Conservation (phyloP, 2,797 vertebrate species). For the Rhincodon typus region DNA sequence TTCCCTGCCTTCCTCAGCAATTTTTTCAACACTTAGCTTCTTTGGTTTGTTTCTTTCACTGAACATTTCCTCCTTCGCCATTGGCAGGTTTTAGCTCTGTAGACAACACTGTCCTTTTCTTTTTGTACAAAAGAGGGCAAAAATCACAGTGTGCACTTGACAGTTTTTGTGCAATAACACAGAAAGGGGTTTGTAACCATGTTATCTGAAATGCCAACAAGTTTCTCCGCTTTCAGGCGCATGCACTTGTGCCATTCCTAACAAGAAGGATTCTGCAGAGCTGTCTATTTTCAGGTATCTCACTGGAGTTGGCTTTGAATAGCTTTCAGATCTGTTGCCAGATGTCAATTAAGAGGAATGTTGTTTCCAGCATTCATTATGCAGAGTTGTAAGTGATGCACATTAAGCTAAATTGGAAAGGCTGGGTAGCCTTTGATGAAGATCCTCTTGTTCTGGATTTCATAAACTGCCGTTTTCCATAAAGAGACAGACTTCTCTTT, state of each 20-base stretch:
- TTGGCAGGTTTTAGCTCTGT: constrained; percentile 21
- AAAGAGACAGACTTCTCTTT: neutral
- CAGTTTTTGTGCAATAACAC: neutral
- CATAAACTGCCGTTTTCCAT: constrained; percentile 18
- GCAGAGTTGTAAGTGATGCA: neutral
- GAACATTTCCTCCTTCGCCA: neutral
- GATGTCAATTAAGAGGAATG: neutral
- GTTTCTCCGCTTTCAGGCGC: constrained; percentile 2
- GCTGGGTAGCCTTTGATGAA: neutral
- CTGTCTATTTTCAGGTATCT: neutral
- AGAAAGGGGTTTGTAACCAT: constrained; percentile 1
- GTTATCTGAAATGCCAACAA: neutral
- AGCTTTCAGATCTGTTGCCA: neutral
- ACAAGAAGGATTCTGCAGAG: neutral
- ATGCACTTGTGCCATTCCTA: constrained; percentile 15
- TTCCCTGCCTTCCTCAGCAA: no score
- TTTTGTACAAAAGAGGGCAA: neutral
- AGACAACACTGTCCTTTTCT: neutral
- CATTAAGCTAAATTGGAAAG: neutral
- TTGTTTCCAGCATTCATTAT: neutral
- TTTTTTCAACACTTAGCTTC: neutral
- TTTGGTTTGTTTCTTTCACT: neutral
- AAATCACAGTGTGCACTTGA: neutral
- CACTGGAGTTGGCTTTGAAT: neutral
- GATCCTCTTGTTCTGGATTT: neutral